Conservation (phyloP, 1,140 invertebrate species). For the Mactra quadrangularis region DNA sequence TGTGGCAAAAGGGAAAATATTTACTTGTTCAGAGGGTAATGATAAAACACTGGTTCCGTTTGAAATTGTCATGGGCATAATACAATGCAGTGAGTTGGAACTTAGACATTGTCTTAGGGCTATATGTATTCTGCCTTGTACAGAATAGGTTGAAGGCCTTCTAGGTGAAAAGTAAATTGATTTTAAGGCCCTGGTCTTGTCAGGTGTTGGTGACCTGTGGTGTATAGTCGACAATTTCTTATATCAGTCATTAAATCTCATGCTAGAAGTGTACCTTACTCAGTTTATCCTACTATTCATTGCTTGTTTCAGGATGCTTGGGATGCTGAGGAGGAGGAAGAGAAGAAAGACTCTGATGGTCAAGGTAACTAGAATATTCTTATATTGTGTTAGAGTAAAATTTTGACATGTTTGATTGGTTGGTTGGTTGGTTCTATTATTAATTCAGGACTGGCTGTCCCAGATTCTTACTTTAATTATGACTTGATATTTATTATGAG, state of each 20-base stretch:
- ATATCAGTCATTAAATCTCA: neutral
- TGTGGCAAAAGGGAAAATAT: too few species aligned
- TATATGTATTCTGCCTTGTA: too few species aligned
- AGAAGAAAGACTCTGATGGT: constrained; percentile 59
- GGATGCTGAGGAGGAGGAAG: constrained; percentile 72
- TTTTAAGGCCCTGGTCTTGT: too few species aligned
- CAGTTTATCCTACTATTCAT: too few species aligned
- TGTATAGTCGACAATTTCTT: neutral
- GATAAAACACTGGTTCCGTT: too few species aligned
- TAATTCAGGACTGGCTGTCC: neutral
- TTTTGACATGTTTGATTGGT: neutral
- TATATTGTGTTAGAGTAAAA: neutral
- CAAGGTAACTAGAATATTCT: neutral
- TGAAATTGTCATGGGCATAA: too few species aligned
- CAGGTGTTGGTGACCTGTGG: neutral
- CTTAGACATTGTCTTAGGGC: too few species aligned
- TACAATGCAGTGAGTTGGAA: too few species aligned
- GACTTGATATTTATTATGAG: neutral
- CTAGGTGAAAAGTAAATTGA: too few species aligned
- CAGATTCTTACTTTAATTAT: neutral
- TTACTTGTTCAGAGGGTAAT: too few species aligned
- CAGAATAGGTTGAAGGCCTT: too few species aligned
- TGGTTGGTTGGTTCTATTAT: neutral
- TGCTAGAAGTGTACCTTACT: too few species aligned
- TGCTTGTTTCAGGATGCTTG: constrained; percentile 70